These are phyloP conservation scores for Pantelozetes paolii DNA, from an alignment of 2,888 invertebrate species.

Conservation along the genomic window DNA sequence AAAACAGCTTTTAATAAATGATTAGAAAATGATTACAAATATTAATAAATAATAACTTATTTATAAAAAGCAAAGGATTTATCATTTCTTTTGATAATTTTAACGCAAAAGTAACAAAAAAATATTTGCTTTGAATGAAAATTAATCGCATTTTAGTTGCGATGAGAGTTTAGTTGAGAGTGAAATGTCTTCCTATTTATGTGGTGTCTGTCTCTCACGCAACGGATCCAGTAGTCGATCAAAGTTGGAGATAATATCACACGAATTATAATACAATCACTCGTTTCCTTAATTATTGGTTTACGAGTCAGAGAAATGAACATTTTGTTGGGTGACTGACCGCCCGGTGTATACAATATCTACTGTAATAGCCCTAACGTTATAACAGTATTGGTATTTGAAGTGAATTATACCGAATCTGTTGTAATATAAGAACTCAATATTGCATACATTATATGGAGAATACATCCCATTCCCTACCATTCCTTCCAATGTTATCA, in stretches of 20 bases:
- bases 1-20: too few relatives aligned
- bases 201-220: not conserved
- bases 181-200: not conserved
- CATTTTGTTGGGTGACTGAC: conserved; percentile 5
- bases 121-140: too few relatives aligned
- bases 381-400: not conserved
- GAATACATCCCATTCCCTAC: too few relatives aligned
- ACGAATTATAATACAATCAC: conserved; percentile 10
- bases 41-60: not conserved
- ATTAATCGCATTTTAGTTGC: too few relatives aligned
- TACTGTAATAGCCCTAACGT: not conserved
- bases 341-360: not conserved
- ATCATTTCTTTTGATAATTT: not conserved
- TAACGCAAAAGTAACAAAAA: not conserved
- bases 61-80: not conserved
- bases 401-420: not conserved
- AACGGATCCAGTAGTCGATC: conserved; percentile 4
- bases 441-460: too few relatives aligned
- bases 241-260: conserved; percentile 9
- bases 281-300: conserved; percentile 7
- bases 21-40: too few relatives aligned
- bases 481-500: too few relatives aligned
- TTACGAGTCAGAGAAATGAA: not conserved
- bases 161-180: too few relatives aligned
- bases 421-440: too few relatives aligned